phyloP scores from a whole-genome alignment of 1,140 invertebrate species.

The Pararge aegeria region DNA sequence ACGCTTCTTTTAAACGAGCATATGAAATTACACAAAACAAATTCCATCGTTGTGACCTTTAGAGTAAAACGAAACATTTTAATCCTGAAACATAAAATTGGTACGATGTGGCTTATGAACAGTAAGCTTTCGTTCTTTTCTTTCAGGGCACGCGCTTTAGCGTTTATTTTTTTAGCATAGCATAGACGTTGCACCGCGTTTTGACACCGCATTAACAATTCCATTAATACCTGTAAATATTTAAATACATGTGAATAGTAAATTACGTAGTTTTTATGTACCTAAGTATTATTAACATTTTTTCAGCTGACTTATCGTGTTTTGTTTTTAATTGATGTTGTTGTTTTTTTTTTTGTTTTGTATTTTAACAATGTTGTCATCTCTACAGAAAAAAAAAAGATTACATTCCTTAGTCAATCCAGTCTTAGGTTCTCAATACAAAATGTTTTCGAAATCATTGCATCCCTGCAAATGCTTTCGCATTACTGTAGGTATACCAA shows the following conservation, averaged over 20 bases:
- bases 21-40: too few relatives aligned
- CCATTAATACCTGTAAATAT: slow-evolving; percentile 14
- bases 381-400: too few relatives aligned
- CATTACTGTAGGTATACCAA: too few relatives aligned
- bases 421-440: too few relatives aligned
- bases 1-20: too few relatives aligned
- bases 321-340: not conserved
- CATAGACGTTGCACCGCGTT: slow-evolving; percentile 20
- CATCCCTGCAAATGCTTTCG: too few relatives aligned
- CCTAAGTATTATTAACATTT: not conserved
- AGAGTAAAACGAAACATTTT: too few relatives aligned
- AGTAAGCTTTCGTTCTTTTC: slow-evolving; percentile 13
- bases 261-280: not conserved
- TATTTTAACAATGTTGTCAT: too few relatives aligned
- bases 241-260: slow-evolving; percentile 6
- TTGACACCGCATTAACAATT: slow-evolving; percentile 16
- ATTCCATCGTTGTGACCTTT: too few relatives aligned
- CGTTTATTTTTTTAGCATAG: not conserved
- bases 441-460: too few relatives aligned
- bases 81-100: slow-evolving; percentile 5
- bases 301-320: not conserved
- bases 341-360: not conserved
- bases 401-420: too few relatives aligned
- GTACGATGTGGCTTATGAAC: slow-evolving; percentile 4
- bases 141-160: slow-evolving; percentile 24